A percentile compares a stretch with the other conserved stretches of the same genome.
These are phyloP conservation scores for Macropodus opercularis DNA, from an alignment of 2,797 vertebrate species.

Conservation along the genomic window DNA sequence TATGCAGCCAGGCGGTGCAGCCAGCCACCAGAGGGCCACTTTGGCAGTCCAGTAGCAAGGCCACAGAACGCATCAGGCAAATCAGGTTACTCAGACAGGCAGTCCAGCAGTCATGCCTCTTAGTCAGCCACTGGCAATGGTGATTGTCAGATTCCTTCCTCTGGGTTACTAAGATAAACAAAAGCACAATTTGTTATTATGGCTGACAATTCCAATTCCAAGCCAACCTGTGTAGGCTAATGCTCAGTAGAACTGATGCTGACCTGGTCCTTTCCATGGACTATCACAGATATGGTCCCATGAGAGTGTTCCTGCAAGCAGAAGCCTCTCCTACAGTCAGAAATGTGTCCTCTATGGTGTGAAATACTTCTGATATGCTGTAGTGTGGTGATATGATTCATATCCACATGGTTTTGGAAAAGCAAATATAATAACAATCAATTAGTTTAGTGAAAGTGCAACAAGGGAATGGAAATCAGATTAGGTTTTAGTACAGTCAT, in stretches of 20 bases:
- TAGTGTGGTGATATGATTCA: too few species aligned
- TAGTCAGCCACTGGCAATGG: slow-evolving; percentile 19
- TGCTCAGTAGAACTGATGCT: too few species aligned
- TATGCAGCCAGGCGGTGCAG: slow-evolving; percentile 30
- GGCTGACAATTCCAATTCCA: neutral
- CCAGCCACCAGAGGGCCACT: slow-evolving; percentile 19
- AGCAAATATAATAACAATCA: neutral
- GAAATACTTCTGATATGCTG: neutral
- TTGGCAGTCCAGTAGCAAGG: slow-evolving; percentile 22
- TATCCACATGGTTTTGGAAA: too few species aligned
- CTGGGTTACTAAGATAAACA: slow-evolving; percentile 17
- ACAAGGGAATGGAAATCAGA: too few species aligned
- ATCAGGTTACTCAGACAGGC: slow-evolving; percentile 41
- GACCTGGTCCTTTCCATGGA: too few species aligned
- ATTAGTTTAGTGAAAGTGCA: neutral
- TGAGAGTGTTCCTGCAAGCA: too few species aligned
- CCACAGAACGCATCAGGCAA: slow-evolving; percentile 29
- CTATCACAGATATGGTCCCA: too few species aligned
- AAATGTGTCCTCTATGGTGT: too few species aligned
- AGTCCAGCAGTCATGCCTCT: slow-evolving; percentile 21
- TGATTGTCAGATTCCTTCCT: slow-evolving; percentile 3
- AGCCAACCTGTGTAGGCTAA: too few species aligned
- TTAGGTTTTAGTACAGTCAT: neutral
- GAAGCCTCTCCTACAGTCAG: neutral
- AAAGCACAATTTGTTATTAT: slow-evolving; percentile 2